Evolutionary conservation across 2,113 vertebrate genomes (phyloP), one percentile per base, ranked within the genome.

Genomic region (Steatornis caripensis): DNA sequence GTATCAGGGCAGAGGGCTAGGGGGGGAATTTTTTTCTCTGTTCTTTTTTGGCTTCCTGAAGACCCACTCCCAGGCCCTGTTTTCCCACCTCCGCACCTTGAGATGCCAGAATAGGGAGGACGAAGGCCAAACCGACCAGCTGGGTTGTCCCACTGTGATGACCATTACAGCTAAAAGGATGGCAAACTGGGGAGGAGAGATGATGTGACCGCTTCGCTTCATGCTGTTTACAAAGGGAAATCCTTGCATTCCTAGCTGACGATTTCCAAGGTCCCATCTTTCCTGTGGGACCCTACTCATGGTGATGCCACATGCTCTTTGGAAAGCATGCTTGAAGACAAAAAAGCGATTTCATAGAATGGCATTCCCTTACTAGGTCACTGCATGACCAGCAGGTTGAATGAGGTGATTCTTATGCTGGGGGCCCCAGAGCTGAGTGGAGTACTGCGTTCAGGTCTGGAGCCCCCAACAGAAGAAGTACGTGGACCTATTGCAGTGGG

Each of bases 111-210:
- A 55, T 15, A 79, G 17, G 32, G 15, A 84, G 30, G 53, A 76
- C 1, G 2, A 86, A 30, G n/a, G 58, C 34, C n/a, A 29, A 76
- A 61, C n/a, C 12, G 1, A 0, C 5, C 5, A 2, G 46, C 7
- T 53, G 34, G 37, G 46, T 41, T 86, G 66, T 39, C 37, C 26
- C 13, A 14, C 11, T 16, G 11, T 5, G 4, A 10, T 43, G 27
- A 16, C 11, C 77, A 9, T 37, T 43, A 18, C 1, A 9, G 26
- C 55, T 51, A 62, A 32, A 82, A 39, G 29, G 43, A 54, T 3
- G 2, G 54, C 11, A 72, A 88, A 71, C 0, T 17, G 41, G 48
- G 37, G 66, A 61, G 30, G 24, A 37, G 15, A 34, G 34, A 37
- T 4, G 7, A 66, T 39, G 60, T 8, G 4, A 83, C 30, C 14